phyloP scores from a whole-genome alignment of 2,888 invertebrate genomes.

The Spilosoma lubricipeda region DNA sequence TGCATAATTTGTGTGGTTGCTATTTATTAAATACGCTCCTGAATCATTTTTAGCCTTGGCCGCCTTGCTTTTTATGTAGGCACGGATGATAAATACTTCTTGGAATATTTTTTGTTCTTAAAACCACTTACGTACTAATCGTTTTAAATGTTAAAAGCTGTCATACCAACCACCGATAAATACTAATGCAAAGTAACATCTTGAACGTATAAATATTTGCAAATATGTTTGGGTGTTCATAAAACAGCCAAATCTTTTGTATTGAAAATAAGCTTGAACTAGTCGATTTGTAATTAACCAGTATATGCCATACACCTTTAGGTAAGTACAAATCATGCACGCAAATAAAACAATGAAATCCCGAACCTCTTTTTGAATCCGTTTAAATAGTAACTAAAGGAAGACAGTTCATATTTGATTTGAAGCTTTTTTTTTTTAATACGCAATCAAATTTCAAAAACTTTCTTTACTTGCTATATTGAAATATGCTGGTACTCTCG shows the following conservation, averaged over 20 bases:
- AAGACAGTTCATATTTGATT: neutral
- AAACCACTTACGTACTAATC: conserved; percentile 1
- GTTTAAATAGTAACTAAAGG: neutral
- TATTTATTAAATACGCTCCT: conserved; percentile 37
- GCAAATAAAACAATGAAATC: neutral
- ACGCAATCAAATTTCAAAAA: too few species aligned
- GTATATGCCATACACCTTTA: neutral
- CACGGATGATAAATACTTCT: conserved; percentile 32
- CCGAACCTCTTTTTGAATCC: neutral
- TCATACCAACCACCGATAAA: neutral
- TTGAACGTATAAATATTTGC: neutral
- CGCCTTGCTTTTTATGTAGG: conserved; percentile 43
- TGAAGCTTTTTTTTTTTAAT: neutral
- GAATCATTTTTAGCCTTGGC: conserved; percentile 48
- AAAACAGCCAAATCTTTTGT: neutral
- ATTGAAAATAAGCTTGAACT: neutral
- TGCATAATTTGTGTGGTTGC: conserved; percentile 23
- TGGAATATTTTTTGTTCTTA: conserved; percentile 22
- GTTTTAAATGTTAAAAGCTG: conserved; percentile 6
- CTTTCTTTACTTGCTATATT: neutral
- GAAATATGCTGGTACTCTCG: neutral
- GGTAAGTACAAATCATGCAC: neutral
- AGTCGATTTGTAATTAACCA: neutral
- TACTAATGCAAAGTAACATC: neutral
- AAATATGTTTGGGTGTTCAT: neutral